Evolutionary conservation across 2,113 vertebrate species (phyloP), one percentile per base, ranked within the genome.

Genomic region (Cryptomyrus ogoouensis): DNA sequence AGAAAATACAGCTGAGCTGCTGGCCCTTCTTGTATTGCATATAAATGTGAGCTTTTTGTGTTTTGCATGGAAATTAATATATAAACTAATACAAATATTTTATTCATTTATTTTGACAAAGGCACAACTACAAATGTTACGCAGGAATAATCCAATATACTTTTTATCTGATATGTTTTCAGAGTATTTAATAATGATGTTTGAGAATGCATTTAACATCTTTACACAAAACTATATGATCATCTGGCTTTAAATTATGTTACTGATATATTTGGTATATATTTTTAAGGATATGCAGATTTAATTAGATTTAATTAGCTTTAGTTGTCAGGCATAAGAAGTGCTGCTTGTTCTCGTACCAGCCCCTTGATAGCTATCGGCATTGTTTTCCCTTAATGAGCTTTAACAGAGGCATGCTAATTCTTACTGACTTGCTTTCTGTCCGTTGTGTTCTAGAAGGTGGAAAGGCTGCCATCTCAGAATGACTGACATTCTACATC

Each of bases 351-450:
- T 88, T 83, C 42, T 88, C 49, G 50, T 91, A 90, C 91, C 91
- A 90, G 93, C 96, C 93, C 94, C 94, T 93, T 91, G 87, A 87
- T 90, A 39, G 91, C 89, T 88, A 47, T 91, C 93, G 88, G 92
- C 92, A 93, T 94, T 94, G 92, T 93, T 94, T 94, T 93, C 92
- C 93, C 93, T 94, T 94, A 94, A 94, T 94, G 94, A 97, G 95
- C 97, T 97, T 98, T 98, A 97, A 97, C 95, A 95, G 94, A 94
- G 94, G 95, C 95, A 96, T 94, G 97, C 97, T 97, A 96, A 96
- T 97, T 95, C 96, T 95, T 96, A 97, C 97, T 97, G 98, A 97
- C 97, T 97, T 98, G 97, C 96, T 97, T 98, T 96, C 97, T 91
- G 96, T 98, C 97, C 94, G 88, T 91, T 90, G 92, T 83, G 35